phyloP scores from a whole-genome alignment of 2,797 vertebrate species.

The Sebastes hopkinsi region DNA sequence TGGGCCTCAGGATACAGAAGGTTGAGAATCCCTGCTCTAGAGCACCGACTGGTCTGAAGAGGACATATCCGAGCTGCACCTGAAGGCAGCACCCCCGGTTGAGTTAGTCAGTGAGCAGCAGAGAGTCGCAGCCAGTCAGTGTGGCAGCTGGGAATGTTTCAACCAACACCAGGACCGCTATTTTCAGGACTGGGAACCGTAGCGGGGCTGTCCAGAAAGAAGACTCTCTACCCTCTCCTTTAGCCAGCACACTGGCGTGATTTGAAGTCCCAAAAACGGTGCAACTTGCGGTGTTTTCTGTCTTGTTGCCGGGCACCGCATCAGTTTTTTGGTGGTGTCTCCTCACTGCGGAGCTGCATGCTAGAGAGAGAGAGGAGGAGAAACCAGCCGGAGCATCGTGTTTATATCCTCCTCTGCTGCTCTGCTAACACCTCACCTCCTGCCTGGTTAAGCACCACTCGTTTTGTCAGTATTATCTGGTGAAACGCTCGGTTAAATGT shows the following conservation, averaged over 20 bases:
- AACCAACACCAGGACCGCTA: slow-evolving; percentile 32
- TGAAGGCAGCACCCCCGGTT: slow-evolving; percentile 59
- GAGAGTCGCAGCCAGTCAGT: slow-evolving; percentile 48
- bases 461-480: neutral
- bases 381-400: slow-evolving; percentile 22
- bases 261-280: neutral
- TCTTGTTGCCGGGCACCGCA: neutral
- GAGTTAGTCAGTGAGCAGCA: slow-evolving; percentile 14
- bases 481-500: slow-evolving; percentile 47
- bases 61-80: slow-evolving; percentile 21
- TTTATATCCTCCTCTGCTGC: neutral
- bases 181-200: slow-evolving; percentile 47
- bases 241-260: neutral
- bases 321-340: too few species aligned
- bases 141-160: slow-evolving; percentile 71
- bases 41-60: rapidly evolving
- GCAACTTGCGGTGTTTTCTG: neutral
- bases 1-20: too few species aligned
- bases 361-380: slow-evolving; percentile 43
- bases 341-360: slow-evolving; percentile 54
- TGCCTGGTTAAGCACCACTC: neutral
- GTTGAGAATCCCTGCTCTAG: too few species aligned
- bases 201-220: slow-evolving; percentile 12
- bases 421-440: neutral
- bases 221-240: neutral